phyloP scores from a whole-genome alignment of 2,797 vertebrate genomes.

The Petrocephalus schoutedeni region DNA sequence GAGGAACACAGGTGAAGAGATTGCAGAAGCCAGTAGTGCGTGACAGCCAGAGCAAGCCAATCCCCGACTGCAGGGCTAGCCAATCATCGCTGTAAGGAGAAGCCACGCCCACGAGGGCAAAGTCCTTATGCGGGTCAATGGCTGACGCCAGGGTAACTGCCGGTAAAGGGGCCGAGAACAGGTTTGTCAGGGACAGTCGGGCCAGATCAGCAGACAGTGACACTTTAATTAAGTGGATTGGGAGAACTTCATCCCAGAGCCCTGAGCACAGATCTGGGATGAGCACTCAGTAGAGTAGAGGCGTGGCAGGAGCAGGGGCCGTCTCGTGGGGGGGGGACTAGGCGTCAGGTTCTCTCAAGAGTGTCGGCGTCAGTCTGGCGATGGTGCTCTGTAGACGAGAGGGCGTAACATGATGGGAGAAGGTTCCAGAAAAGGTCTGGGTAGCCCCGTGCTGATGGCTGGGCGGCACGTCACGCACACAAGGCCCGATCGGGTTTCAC shows the following conservation, averaged over 20 bases:
- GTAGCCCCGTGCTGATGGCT: constrained; percentile 73
- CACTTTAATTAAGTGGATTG: constrained; percentile 67
- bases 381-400: constrained; percentile 52
- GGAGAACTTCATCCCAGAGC: constrained; percentile 60
- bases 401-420: constrained; percentile 50
- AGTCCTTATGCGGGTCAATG: constrained; percentile 58
- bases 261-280: not conserved
- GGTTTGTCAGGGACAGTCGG: constrained; percentile 60
- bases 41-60: not conserved
- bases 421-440: constrained; percentile 61
- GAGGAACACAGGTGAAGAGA: not conserved
- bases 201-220: constrained; percentile 57
- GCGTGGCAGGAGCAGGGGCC: constrained; percentile 32
- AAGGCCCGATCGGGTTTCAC: constrained; percentile 59
- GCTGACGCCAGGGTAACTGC: constrained; percentile 54
- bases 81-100: not conserved
- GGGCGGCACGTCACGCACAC: constrained; percentile 26
- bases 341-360: constrained; percentile 41
- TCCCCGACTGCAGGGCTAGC: not conserved
- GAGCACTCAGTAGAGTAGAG: constrained; percentile 40
- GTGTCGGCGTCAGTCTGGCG: constrained; percentile 71
- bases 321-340: constrained; percentile 36
- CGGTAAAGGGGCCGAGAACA: constrained; percentile 53
- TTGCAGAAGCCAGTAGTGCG: not conserved
- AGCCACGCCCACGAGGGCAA: constrained; percentile 44